Evolutionary conservation across 2,888 invertebrate genomes (phyloP), one percentile per base, ranked within the genome.

Genomic region (Syritta pipiens): DNA sequence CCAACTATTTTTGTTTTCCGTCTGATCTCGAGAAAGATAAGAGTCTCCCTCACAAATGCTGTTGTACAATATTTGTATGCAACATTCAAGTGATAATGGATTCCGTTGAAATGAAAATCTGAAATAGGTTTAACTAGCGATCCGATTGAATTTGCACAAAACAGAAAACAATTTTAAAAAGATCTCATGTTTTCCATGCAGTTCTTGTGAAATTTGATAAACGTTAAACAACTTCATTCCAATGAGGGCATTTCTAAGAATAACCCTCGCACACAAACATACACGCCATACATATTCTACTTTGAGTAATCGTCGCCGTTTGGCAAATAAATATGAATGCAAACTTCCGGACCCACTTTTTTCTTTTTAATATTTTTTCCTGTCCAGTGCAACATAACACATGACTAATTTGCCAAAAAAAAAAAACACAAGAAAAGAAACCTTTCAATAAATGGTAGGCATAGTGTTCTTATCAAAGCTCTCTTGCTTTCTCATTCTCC

Each of bases 401-500:
- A 51, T 55, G 53, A 5, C 30, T 19, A 19, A 17, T 62, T 62
- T 55, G 30, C 42, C 12, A 40, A 20, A 19, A 30, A 19, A 17
- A n/a, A 40, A 14, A 14, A 4, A 10, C 22, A 19, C 24, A 51
- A 68, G 17, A 37, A 17, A 17, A 19, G 42, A 69, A 69, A 57
- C 42, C 57, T 44, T 76, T 57, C 10, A 49, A 68, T 9, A 22
- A 59, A 20, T 30, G 12, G 14, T 14, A 32, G 6, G 37, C 19
- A 19, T 9, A 46, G 14, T 22, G 20, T 22, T 40, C 59, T 68
- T 68, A 68, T 68, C 68, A 68, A 49, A 48, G 22, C 44, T 44
- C 22, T 4, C 2, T 28, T 28, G 28, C n/a, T 17, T 37, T 37
- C 19, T 37, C 19, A 37, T 37, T 22, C 37, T 37, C 9, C 19